Conservation (phyloP, 2,888 invertebrate species). For the Ametastegia equiseti region DNA sequence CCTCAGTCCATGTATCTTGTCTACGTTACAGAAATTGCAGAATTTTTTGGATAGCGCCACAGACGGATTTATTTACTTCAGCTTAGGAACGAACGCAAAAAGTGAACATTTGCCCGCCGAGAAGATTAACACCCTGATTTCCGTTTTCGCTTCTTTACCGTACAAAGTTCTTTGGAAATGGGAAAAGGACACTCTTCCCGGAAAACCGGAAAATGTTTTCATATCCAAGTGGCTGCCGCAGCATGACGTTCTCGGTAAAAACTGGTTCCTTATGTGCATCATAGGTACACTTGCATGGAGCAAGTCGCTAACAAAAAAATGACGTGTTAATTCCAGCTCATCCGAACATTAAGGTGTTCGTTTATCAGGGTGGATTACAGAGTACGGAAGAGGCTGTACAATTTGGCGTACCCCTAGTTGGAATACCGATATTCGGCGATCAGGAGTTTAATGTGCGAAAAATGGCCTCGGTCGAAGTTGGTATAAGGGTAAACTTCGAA, state of each 20-base stretch:
- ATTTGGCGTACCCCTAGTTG: slow-evolving; percentile 29
- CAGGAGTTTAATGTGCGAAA: slow-evolving; percentile 29
- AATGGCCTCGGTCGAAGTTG: background rate
- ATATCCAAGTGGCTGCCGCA: slow-evolving; percentile 75
- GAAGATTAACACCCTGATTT: slow-evolving; percentile 66
- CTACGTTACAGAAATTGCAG: slow-evolving; percentile 66
- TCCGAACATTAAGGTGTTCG: slow-evolving; percentile 30
- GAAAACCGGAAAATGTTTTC: slow-evolving; percentile 75
- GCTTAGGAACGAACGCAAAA: slow-evolving; percentile 74
- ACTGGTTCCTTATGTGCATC: background rate
- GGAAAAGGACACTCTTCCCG: slow-evolving; percentile 64
- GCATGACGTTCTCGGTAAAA: slow-evolving; percentile 71
- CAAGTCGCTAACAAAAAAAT: background rate
- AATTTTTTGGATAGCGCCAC: slow-evolving; percentile 70
- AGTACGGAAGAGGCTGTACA: slow-evolving; percentile 46
- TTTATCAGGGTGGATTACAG: slow-evolving; percentile 45
- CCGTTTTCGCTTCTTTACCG: slow-evolving; percentile 69
- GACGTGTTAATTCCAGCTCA: slow-evolving; percentile 23
- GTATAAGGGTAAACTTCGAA: background rate
- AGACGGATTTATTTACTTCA: slow-evolving; percentile 73
- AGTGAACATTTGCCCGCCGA: slow-evolving; percentile 69
- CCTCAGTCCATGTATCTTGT: background rate
- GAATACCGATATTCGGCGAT: slow-evolving; percentile 31
- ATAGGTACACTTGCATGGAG: background rate
- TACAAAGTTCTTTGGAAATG: slow-evolving; percentile 75